Conservation (phyloP, 2,888 invertebrate genomes). For the Nudaria mundana region DNA sequence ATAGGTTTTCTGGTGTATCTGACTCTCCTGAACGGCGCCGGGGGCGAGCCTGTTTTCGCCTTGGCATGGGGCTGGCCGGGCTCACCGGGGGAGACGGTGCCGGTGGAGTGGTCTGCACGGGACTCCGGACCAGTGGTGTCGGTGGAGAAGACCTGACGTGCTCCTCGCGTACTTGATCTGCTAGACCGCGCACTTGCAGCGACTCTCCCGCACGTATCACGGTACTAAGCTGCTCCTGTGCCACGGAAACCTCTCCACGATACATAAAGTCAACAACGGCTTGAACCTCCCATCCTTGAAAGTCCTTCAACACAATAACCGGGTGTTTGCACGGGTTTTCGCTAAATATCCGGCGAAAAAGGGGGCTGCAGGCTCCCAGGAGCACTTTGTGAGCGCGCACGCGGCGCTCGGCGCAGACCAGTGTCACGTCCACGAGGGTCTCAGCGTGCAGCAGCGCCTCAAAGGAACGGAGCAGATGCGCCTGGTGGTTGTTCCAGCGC, state of each 20-base stretch:
- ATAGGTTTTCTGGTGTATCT: constrained; percentile 82
- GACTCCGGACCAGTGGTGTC: constrained; percentile 67
- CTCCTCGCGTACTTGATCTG: constrained; percentile 82
- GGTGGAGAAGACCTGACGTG: constrained; percentile 61
- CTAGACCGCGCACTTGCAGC: constrained; percentile 90
- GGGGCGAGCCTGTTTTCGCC: constrained; percentile 93
- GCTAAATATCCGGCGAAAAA: constrained; percentile 93
- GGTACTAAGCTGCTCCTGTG: constrained; percentile 90
- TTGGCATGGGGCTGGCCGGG: constrained; percentile 90
- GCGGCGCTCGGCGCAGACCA: constrained; percentile 92
- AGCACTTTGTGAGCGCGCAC: constrained; percentile 96
- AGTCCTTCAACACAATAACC: constrained; percentile 94
- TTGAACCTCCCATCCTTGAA: constrained; percentile 93
- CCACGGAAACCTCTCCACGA: constrained; percentile 94
- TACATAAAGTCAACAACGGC: constrained; percentile 97
- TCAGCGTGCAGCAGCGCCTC: constrained; percentile 93
- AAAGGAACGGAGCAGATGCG: constrained; percentile 92
- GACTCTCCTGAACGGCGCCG: constrained; percentile 90
- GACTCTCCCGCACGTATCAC: constrained; percentile 94
- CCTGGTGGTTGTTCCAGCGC: constrained; percentile 96
- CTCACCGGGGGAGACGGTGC: constrained; percentile 73
- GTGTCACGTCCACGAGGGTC: constrained; percentile 93
- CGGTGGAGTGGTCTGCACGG: constrained; percentile 65
- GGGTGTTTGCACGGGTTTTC: constrained; percentile 97
- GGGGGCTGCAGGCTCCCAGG: constrained; percentile 93